These are phyloP conservation scores for Agriopis leucophaearia DNA, from an alignment of 2,888 invertebrate genomes.

Conservation along the genomic window DNA sequence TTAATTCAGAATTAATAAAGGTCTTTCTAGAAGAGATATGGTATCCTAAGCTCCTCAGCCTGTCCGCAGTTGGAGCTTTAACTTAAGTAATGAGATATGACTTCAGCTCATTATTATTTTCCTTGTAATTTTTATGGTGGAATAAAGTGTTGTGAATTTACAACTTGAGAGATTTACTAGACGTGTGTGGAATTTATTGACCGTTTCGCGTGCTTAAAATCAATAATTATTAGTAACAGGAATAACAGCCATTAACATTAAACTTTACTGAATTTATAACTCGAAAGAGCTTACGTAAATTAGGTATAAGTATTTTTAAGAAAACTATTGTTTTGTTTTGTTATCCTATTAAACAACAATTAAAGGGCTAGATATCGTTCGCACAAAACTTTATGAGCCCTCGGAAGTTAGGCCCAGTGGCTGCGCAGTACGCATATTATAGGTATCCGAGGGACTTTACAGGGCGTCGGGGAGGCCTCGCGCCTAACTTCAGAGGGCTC, in stretches of 20 bases:
- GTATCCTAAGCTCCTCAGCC: slow-evolving; percentile 37
- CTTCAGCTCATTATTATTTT: slow-evolving; percentile 76
- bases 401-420: no score
- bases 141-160: slow-evolving; percentile 70
- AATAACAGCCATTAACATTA: slow-evolving; percentile 21
- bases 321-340: not conserved
- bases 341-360: no score
- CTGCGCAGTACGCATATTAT: no score
- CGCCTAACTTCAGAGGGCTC: no score
- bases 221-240: slow-evolving; percentile 31
- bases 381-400: no score
- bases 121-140: slow-evolving; percentile 70
- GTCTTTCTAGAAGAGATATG: slow-evolving; percentile 5
- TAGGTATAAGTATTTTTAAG: not conserved
- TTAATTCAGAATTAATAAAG: not conserved
- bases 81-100: slow-evolving; percentile 75
- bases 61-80: slow-evolving; percentile 39
- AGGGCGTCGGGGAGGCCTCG: no score
- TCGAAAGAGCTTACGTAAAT: not conserved
- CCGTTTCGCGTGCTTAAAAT: slow-evolving; percentile 29
- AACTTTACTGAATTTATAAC: not conserved
- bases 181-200: slow-evolving; percentile 57
- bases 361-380: no score
- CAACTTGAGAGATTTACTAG: slow-evolving; percentile 71
- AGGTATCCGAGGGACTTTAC: no score